Conservation (phyloP, 2,113 vertebrate species). For the Formicarius rufipectus region DNA sequence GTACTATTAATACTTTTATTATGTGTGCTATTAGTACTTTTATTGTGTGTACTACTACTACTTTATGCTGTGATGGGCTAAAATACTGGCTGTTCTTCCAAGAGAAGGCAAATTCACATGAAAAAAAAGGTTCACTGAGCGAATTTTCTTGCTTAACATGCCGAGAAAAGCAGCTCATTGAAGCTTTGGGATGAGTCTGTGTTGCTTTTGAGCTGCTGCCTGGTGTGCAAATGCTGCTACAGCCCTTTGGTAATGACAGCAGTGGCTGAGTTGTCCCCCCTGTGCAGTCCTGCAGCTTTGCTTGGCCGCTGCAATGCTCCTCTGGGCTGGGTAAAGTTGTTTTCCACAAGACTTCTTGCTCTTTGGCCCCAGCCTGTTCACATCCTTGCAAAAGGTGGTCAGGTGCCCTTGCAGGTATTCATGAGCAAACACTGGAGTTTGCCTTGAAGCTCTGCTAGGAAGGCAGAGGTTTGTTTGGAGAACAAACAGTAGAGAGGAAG, state of each 20-base stretch:
- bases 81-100: not conserved
- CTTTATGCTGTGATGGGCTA: not conserved
- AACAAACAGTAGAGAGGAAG: not conserved
- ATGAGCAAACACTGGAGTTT: not conserved
- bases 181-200: not conserved
- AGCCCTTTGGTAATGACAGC: not conserved
- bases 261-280: accelerated
- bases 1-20: too few species aligned
- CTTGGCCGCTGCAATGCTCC: not conserved
- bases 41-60: not conserved
- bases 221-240: not conserved
- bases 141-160: not conserved
- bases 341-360: not conserved
- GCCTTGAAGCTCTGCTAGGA: not conserved
- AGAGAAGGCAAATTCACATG: not conserved
- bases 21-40: too few species aligned
- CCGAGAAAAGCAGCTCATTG: accelerated
- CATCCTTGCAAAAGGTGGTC: not conserved
- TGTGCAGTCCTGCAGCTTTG: not conserved
- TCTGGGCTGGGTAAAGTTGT: not conserved
- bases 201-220: not conserved
- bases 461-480: not conserved
- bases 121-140: not conserved
- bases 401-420: not conserved
- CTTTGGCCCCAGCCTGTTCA: not conserved